These are phyloP conservation scores for Pseudococcus jackbeardsleyi DNA, from an alignment of 2,888 invertebrate genomes.

Conservation along the genomic window DNA sequence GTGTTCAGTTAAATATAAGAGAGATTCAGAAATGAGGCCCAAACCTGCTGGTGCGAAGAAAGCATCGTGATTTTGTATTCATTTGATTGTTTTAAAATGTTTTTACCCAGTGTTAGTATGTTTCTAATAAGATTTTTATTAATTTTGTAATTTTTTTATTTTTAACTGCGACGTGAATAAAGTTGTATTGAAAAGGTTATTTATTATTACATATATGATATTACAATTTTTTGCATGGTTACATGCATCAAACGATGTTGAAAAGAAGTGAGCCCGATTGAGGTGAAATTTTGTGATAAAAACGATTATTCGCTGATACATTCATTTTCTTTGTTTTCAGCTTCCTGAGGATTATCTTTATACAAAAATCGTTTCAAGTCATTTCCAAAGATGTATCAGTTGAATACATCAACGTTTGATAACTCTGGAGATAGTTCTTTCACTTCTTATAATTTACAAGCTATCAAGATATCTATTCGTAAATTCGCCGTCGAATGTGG, in stretches of 20 bases:
- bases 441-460: constrained; percentile 40
- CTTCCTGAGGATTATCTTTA: neutral
- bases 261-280: neutral
- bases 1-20: neutral
- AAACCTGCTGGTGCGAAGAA: neutral
- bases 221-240: neutral
- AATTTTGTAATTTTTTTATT: neutral
- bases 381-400: neutral
- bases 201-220: neutral
- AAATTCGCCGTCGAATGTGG: constrained; percentile 56
- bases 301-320: neutral
- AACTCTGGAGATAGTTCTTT: constrained; percentile 46
- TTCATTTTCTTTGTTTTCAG: neutral
- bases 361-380: neutral
- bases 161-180: neutral
- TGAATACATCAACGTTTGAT: constrained; percentile 22
- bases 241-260: too few species aligned
- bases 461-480: constrained; percentile 35
- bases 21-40: neutral
- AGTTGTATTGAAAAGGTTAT: neutral
- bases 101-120: neutral
- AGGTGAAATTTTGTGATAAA: neutral
- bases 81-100: neutral
- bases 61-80: neutral
- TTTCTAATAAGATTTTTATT: neutral